phyloP scores from a whole-genome alignment of 2,113 vertebrate genomes.

The Engystomops pustulosus region DNA sequence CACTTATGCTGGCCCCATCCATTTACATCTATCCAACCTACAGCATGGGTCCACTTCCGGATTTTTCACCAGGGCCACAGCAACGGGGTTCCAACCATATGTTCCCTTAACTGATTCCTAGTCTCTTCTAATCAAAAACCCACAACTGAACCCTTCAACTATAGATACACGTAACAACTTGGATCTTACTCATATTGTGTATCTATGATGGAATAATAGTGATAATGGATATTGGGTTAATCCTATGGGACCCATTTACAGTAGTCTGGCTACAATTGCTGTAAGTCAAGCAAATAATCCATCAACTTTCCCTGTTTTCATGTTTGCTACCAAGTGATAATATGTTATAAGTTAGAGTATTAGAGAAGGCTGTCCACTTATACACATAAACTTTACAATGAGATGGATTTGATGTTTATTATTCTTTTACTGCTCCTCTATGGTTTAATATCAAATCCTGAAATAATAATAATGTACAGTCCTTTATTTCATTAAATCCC shows the following conservation, averaged over 20 bases:
- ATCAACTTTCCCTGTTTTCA: background rate
- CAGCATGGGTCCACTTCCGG: too few relatives aligned
- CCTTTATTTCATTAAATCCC: background rate
- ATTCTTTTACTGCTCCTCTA: background rate
- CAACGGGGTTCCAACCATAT: too few relatives aligned
- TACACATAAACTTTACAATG: background rate
- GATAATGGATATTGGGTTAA: background rate
- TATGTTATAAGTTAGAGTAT: background rate
- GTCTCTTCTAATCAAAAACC: too few relatives aligned
- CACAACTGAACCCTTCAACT: too few relatives aligned
- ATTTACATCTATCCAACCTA: too few relatives aligned
- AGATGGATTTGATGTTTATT: background rate
- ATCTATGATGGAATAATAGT: too few relatives aligned
- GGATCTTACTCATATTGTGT: too few relatives aligned
- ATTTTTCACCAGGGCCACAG: too few relatives aligned
- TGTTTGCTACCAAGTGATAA: background rate
- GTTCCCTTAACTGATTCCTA: too few relatives aligned
- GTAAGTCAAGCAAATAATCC: background rate
- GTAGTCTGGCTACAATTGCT: background rate
- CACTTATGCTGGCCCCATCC: too few relatives aligned
- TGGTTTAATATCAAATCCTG: background rate
- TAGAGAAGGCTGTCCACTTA: background rate
- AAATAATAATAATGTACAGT: background rate
- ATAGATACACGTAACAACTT: too few relatives aligned
- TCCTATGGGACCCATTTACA: background rate